These are phyloP conservation scores for Lithophane ornitopus DNA, from an alignment of 2,888 invertebrate species.

Conservation along the genomic window DNA sequence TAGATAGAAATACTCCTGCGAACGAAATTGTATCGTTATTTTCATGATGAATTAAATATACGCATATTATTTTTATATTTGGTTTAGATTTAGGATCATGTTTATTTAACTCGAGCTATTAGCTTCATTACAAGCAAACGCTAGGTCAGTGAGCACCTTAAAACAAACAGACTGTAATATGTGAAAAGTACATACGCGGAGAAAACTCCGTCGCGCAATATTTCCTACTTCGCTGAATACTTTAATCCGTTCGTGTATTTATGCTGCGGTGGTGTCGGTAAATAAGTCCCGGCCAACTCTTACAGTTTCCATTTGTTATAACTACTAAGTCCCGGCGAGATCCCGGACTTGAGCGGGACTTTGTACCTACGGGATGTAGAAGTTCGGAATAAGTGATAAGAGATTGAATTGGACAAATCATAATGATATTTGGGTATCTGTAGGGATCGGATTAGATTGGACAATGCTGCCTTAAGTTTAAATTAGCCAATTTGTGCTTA, in stretches of 20 bases:
- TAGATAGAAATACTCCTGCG: background rate
- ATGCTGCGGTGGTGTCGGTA: slow-evolving; percentile 79
- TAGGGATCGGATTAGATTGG: slow-evolving; percentile 22
- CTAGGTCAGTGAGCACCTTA: slow-evolving; percentile 9
- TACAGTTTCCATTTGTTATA: slow-evolving; percentile 85
- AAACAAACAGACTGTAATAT: slow-evolving; percentile 33
- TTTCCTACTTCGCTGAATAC: slow-evolving; percentile 80
- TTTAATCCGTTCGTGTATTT: slow-evolving; percentile 84
- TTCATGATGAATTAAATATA: slow-evolving; percentile 4
- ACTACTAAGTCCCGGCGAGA: slow-evolving; percentile 79
- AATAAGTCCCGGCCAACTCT: slow-evolving; percentile 82
- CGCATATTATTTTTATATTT: slow-evolving; percentile 7
- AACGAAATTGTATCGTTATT: background rate
- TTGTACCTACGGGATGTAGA: slow-evolving; percentile 64
- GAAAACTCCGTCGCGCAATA: slow-evolving; percentile 75
- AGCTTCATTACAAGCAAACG: slow-evolving; percentile 2
- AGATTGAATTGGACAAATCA: slow-evolving; percentile 57
- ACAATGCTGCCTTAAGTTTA: slow-evolving; percentile 20
- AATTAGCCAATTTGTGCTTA: slow-evolving; percentile 13
- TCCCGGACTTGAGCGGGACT: slow-evolving; percentile 71
- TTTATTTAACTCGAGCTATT: slow-evolving; percentile 25
- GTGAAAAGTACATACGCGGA: slow-evolving; percentile 66
- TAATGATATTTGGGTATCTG: slow-evolving; percentile 37
- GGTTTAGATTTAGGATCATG: slow-evolving; percentile 5
- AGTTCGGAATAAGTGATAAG: slow-evolving; percentile 69